Percentiles rank a stretch among this genome's conserved stretches.
phyloP scores from a whole-genome alignment of 2,888 invertebrate species.

The Ferrisia virgata region DNA sequence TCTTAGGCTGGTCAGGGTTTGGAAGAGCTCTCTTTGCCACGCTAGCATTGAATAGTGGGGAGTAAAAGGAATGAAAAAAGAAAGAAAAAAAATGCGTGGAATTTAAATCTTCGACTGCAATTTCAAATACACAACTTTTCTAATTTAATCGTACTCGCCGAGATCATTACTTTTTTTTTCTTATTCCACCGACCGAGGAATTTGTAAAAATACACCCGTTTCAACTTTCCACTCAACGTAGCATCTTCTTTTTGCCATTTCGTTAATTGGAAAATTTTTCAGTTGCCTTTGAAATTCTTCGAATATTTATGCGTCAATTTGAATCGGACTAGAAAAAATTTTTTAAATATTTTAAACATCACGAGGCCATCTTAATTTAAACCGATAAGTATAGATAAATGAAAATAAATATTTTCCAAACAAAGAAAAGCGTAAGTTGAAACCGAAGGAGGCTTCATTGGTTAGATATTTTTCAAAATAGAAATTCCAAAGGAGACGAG shows the following conservation, averaged over 20 bases:
- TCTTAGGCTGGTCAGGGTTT: not conserved
- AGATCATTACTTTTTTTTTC: conserved; percentile 9
- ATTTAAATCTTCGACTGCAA: conserved; percentile 14
- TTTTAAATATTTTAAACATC: not conserved
- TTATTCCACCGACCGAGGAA: not conserved
- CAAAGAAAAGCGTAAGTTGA: too few species aligned
- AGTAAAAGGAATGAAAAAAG: not conserved
- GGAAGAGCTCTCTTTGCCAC: too few species aligned
- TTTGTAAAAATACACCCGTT: not conserved
- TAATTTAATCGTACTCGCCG: conserved; percentile 7
- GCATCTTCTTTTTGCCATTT: not conserved
- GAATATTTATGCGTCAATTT: not conserved
- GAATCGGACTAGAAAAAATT: not conserved
- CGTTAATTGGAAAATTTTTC: conserved; percentile 14
- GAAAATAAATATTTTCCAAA: too few species aligned
- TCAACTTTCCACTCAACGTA: not conserved
- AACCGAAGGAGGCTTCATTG: too few species aligned
- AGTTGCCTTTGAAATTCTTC: not conserved
- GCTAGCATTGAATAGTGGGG: too few species aligned
- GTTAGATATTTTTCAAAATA: too few species aligned
- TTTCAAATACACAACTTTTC: conserved; percentile 9
- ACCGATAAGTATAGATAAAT: not conserved
- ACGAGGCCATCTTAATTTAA: not conserved
- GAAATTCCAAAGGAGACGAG: too few species aligned
- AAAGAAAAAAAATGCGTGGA: not conserved